phyloP scores from a whole-genome alignment of 1,140 invertebrate genomes.

The Achroia grisella region DNA sequence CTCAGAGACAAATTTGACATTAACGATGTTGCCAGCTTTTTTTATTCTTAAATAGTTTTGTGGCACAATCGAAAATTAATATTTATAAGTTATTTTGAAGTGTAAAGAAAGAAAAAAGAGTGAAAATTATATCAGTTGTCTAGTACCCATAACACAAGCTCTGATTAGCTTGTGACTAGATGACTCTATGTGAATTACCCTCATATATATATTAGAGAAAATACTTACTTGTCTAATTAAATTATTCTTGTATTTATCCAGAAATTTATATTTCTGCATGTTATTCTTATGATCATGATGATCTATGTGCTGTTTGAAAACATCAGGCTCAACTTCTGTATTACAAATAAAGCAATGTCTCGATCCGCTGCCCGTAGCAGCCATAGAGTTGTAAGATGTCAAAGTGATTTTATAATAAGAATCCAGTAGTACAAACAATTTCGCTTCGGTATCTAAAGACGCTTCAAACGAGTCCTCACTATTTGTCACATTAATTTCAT shows the following conservation, averaged over 20 bases:
- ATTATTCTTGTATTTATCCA: conserved; percentile 20
- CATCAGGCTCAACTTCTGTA: neutral
- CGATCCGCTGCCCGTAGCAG: conserved; percentile 10
- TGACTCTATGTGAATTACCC: too few relatives aligned
- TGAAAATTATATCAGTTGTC: too few relatives aligned
- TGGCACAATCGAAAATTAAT: too few relatives aligned
- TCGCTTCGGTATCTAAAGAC: conserved; percentile 7
- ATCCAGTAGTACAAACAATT: conserved; percentile 19
- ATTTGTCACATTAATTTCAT: too few relatives aligned
- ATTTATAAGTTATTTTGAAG: too few relatives aligned
- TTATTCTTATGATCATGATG: conserved; percentile 9
- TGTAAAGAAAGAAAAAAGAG: too few relatives aligned
- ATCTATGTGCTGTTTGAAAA: conserved; percentile 9
- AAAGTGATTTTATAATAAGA: conserved; percentile 12
- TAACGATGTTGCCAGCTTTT: too few relatives aligned
- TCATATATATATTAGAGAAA: neutral
- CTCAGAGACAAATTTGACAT: too few relatives aligned
- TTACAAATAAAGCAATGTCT: conserved; percentile 25
- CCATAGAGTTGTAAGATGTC: conserved; percentile 18
- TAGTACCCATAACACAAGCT: too few relatives aligned
- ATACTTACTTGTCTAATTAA: conserved; percentile 21
- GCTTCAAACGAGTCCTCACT: too few relatives aligned
- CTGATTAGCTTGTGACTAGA: too few relatives aligned
- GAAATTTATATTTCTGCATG: conserved; percentile 17
- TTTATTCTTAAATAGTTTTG: too few relatives aligned